Evolutionary conservation across 2,888 invertebrate genomes (phyloP), one percentile per base, ranked within the genome.

Genomic region (Hirtodrosophila cameraria): DNA sequence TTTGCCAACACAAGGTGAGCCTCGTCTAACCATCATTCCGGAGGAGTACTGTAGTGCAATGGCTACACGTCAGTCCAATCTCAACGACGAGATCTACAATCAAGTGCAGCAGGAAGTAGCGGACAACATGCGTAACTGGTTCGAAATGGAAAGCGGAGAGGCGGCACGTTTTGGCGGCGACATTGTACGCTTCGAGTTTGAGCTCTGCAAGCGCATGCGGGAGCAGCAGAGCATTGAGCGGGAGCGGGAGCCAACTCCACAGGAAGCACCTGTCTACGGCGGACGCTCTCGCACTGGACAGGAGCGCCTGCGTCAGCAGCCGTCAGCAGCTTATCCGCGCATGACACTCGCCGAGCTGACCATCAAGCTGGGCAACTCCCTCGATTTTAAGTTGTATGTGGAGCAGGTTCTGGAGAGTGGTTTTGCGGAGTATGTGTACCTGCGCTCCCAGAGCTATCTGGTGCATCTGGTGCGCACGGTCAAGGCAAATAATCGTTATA

Each of bases 101-200:
- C 59, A 69, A 4, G 53, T 88, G 3, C 80, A 90, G 38, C 65
- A 66, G 7, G 76, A 87, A 16, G 79, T 89, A 16, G 75, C 85
- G 1, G 63, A 76, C 0, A 89, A 90, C 38, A 67, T 90, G 57
- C 63, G 67, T 3, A 60, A 62, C 3, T 90, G 90, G 90, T 76
- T 90, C 7, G 61, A 60, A 1, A 31, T 89, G 25, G 69, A 71
- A 2, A 73, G 66, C 5, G 67, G 62, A 0, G 87, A 88, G 13
- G 84, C 89, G 0, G 57, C 59, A 0, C 81, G 78, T 1, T 68
- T 87, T 9, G 89, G 87, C 3, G 82, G 79, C 2, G 86, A 88
- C 20, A 76, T 90, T 2, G 62, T 89, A 0, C 74, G 86, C 23
- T 90, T 90, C 12, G 90, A 90, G 48, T 87, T 84, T 23, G 85